phyloP scores from a whole-genome alignment of 2,797 vertebrate genomes.

The Pseudopleuronectes americanus region DNA sequence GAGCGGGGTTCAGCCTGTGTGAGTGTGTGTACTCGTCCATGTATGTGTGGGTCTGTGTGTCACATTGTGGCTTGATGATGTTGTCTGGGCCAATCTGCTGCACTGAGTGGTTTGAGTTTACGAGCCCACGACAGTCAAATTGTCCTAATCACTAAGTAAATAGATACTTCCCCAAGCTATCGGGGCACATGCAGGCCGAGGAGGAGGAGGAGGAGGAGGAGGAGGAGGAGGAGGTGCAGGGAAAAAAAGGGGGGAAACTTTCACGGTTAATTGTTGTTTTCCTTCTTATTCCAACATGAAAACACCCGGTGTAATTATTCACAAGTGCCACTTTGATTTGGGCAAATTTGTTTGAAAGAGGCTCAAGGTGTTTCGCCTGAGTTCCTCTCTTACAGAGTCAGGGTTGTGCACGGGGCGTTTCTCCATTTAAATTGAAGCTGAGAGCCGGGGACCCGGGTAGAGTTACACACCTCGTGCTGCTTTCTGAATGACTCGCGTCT shows the following conservation, averaged over 20 bases:
- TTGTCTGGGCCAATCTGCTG: slow-evolving; percentile 84
- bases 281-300: slow-evolving; percentile 79
- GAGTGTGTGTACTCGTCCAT: slow-evolving; percentile 27
- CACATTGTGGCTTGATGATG: slow-evolving; percentile 79
- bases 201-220: slow-evolving; percentile 20
- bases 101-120: slow-evolving; percentile 86
- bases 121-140: slow-evolving; percentile 85
- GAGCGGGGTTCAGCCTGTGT: slow-evolving; percentile 49
- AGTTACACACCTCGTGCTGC: slow-evolving; percentile 77
- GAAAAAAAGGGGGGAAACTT: slow-evolving; percentile 60
- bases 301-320: slow-evolving; percentile 84
- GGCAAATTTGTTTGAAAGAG: slow-evolving; percentile 82
- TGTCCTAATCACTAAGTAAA: slow-evolving; percentile 89
- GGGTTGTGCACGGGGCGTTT: slow-evolving; percentile 58
- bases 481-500: slow-evolving; percentile 76
- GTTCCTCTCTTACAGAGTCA: slow-evolving; percentile 73
- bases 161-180: slow-evolving; percentile 87
- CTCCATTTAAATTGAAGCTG: slow-evolving; percentile 77
- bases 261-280: slow-evolving; percentile 87
- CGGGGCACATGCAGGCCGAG: slow-evolving; percentile 65
- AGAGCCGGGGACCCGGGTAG: slow-evolving; percentile 65
- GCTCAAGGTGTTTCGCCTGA: slow-evolving; percentile 81
- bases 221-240: slow-evolving; percentile 6
- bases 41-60: slow-evolving; percentile 60
- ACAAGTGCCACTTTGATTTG: slow-evolving; percentile 86